phyloP scores from a whole-genome alignment of 2,113 vertebrate genomes.

The Picathartes gymnocephalus region DNA sequence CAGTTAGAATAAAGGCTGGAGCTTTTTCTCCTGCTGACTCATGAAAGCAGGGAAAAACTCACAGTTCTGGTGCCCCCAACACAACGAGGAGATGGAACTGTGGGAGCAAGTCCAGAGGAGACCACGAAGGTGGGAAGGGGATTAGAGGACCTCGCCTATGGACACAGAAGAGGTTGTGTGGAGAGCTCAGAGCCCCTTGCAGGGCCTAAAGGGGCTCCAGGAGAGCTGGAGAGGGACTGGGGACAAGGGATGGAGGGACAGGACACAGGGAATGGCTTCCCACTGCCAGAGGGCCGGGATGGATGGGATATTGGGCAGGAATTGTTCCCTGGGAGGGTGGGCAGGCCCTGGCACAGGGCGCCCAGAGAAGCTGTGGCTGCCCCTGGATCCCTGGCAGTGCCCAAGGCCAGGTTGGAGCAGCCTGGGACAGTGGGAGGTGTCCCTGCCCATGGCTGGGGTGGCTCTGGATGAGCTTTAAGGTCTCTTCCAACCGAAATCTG shows the following conservation, averaged over 20 bases:
- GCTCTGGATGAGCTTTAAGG: accelerated
- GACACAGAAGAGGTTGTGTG: background rate
- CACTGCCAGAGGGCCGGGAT: accelerated
- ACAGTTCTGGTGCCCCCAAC: background rate
- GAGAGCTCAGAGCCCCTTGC: accelerated
- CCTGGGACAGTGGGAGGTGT: background rate
- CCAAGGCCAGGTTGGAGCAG: background rate
- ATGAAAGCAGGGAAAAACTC: background rate
- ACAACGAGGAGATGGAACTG: background rate
- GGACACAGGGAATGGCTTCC: background rate
- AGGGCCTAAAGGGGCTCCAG: background rate
- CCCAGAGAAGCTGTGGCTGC: background rate
- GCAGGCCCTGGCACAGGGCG: background rate
- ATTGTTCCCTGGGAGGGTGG: background rate
- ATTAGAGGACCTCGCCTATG: background rate
- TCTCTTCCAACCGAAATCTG: background rate
- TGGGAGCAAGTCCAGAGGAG: background rate
- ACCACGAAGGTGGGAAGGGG: background rate
- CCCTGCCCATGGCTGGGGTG: background rate
- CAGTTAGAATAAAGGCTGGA: background rate
- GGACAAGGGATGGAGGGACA: background rate
- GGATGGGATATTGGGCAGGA: background rate
- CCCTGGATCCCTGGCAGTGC: background rate
- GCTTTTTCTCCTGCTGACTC: background rate
- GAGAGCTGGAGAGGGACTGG: background rate